Base-by-base conservation (phyloP, 2,888 invertebrate species). In the Agrochola macilenta region DNA sequence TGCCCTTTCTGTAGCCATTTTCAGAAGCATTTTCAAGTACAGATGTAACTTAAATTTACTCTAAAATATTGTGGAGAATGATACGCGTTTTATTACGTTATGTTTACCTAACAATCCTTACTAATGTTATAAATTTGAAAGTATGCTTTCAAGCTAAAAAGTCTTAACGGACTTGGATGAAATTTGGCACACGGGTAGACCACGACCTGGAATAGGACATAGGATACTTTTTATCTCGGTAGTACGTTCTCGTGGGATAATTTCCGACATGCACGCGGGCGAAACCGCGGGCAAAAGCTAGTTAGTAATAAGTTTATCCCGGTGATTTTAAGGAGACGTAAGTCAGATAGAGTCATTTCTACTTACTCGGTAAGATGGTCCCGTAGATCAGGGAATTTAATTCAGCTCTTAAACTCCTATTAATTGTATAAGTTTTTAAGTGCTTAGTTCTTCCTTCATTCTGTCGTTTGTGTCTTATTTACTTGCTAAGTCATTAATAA, bases 401-500 rank as follows among this genome's bases (percentile, higher is more conserved):
- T 79, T 79, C 39, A 70, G 35, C 46, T 46, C 5, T 77, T 26
- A 8, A 78, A 66, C 26, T 66, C 26, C 12, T 3, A n/a, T 68
- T 76, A 58, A 68, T 68, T 78, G 43, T 49, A 14, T 57, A 78
- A 76, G 58, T 78, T 68, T 30, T n/a, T 30, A 52, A 78, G 79
- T 58, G 58, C 52, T 79, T 63, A 23, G 52, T 70, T 61, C 39
- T 46, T 57, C 61, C 71, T 57, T 26, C 54, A 78, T 61, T 80
- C n/a, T 39, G 80, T 71, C 54, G 52, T 61, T 54, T 46, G 17
- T 78, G 26, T 49, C 80, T 71, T 80, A 71, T 63, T 78, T 57
- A 70, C 72, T 78, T 79, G 61, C 61, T 17, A 66, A 49, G 12
- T 58, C 60, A 76, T 76, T 76, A 60, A 52, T 60, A 52, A 52